These are phyloP conservation scores for Eutolmus rufibarbis DNA, from an alignment of 2,888 invertebrate species.

Conservation along the genomic window DNA sequence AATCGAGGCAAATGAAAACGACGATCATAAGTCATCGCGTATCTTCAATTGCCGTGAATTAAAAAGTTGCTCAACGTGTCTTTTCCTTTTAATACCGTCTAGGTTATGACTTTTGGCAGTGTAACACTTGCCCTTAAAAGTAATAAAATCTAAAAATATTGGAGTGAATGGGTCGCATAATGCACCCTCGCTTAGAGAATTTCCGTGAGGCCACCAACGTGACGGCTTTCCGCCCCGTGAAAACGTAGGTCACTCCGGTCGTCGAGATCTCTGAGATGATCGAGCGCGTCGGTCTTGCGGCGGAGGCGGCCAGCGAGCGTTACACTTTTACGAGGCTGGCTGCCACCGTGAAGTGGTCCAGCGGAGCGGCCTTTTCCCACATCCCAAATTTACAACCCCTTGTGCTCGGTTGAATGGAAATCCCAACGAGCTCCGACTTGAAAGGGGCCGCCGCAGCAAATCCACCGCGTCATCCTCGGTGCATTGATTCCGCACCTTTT, in stretches of 20 bases:
- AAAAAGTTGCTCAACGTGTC: neutral
- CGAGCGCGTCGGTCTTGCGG: neutral
- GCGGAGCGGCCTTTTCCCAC: neutral
- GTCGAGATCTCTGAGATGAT: neutral
- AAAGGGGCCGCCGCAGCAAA: neutral
- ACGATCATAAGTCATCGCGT: too few relatives aligned
- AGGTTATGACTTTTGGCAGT: neutral
- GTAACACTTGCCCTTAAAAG: neutral
- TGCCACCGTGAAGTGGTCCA: neutral
- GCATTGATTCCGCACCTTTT: slow-evolving; percentile 8
- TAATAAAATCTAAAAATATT: neutral
- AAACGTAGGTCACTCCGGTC: neutral
- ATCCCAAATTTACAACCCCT: slow-evolving; percentile 37
- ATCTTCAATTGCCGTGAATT: neutral
- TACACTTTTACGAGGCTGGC: neutral
- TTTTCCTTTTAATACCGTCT: neutral
- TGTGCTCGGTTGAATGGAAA: slow-evolving; percentile 17
- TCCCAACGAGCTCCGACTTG: neutral
- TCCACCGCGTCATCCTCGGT: neutral
- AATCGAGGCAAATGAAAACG: too few relatives aligned
- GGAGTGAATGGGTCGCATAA: neutral
- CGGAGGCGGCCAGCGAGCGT: neutral
- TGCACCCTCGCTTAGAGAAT: neutral
- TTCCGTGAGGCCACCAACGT: neutral
- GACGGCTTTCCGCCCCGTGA: neutral